Conservation (phyloP, 1,140 invertebrate genomes). For the Papilio dardanus region DNA sequence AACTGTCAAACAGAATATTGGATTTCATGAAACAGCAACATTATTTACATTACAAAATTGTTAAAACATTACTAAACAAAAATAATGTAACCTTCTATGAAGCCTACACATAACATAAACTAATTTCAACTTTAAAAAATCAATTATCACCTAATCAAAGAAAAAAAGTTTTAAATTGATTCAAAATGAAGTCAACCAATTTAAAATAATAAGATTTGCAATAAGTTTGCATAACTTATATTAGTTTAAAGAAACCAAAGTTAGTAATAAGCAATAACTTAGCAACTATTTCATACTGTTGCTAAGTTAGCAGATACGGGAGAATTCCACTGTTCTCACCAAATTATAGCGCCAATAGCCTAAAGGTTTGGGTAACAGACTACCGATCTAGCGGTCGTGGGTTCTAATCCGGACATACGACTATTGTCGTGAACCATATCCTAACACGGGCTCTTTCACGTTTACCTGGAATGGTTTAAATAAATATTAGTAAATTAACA, state of each 20-base stretch:
- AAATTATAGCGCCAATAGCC: too few species aligned
- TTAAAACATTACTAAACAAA: slow-evolving; percentile 3
- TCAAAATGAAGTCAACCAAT: slow-evolving; percentile 18
- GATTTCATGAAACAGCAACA: neutral
- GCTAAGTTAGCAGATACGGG: neutral
- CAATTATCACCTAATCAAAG: neutral
- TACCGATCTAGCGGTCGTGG: too few species aligned
- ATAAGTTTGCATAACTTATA: slow-evolving; percentile 12
- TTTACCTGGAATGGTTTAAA: too few species aligned
- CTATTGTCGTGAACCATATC: too few species aligned
- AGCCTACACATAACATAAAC: neutral
- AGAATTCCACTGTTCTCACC: too few species aligned
- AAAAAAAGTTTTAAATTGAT: slow-evolving; percentile 28
- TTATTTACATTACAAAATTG: neutral
- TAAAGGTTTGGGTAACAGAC: too few species aligned
- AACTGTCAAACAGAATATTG: neutral
- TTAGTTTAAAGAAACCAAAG: slow-evolving; percentile 20
- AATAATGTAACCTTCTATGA: neutral
- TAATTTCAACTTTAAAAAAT: slow-evolving; percentile 12
- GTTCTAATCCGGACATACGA: too few species aligned
- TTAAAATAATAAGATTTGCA: slow-evolving; percentile 17
- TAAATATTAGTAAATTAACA: too few species aligned
- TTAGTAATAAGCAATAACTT: slow-evolving; percentile 25
- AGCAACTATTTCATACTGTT: slow-evolving; percentile 17
- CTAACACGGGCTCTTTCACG: too few species aligned